Evolutionary conservation across 2,113 vertebrate species (phyloP).

Genomic region (Amazona vittata): DNA sequence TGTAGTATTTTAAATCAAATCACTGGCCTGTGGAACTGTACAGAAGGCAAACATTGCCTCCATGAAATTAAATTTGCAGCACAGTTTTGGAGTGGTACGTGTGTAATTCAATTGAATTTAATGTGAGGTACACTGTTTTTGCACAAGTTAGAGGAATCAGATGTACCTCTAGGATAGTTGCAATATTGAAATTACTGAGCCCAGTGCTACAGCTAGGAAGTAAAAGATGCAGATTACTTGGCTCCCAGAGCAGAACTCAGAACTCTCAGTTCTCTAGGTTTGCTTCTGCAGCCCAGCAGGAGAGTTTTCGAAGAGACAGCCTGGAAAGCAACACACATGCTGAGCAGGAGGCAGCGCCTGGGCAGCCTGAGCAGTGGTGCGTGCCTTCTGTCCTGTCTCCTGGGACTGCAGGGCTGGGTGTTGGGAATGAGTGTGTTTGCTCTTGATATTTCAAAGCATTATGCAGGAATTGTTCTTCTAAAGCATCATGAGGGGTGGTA

Average conservation of each 20-base stretch:
- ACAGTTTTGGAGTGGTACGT: neutral
- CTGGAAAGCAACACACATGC: neutral
- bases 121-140: neutral
- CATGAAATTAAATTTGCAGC: neutral
- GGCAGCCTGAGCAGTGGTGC: neutral
- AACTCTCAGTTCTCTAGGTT: neutral
- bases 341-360: neutral
- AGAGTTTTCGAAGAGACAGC: neutral
- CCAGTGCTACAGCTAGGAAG: neutral
- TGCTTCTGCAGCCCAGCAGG: neutral
- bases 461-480: neutral
- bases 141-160: neutral
- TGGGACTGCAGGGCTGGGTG: neutral
- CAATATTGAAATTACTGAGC: neutral
- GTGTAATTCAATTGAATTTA: neutral
- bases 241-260: neutral
- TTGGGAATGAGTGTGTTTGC: neutral
- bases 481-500: fast-evolving
- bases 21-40: neutral
- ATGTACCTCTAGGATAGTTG: neutral
- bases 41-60: neutral
- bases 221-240: neutral
- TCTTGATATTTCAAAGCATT: neutral
- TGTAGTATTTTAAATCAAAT: neutral
- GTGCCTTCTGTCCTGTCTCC: neutral